Conservation (phyloP, 2,888 invertebrate species). For the Hedychridium roseum region DNA sequence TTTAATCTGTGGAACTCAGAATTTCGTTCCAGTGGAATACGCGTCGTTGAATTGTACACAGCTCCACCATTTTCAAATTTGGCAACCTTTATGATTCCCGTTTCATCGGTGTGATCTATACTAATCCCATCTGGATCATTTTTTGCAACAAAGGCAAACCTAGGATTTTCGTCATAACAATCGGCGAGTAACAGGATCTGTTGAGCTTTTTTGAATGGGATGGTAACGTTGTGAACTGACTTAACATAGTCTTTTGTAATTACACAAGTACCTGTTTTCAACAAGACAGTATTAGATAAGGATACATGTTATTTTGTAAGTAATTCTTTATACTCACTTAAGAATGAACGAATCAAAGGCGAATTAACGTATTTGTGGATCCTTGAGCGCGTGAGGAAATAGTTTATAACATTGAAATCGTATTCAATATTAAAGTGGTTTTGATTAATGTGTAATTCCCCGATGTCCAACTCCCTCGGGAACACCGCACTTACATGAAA, state of each 20-base stretch:
- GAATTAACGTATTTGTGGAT: conserved; percentile 54
- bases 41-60: conserved; percentile 50
- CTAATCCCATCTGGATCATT: conserved; percentile 37
- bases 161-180: conserved; percentile 54
- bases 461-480: conserved; percentile 45
- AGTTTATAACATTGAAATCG: conserved; percentile 46
- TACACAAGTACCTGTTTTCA: conserved; percentile 49
- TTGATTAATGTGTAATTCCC: conserved; percentile 45
- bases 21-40: conserved; percentile 43
- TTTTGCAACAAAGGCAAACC: conserved; percentile 48
- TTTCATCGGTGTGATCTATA: conserved; percentile 49
- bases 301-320: conserved; percentile 18
- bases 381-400: conserved; percentile 51
- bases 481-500: conserved; percentile 45
- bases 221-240: conserved; percentile 48
- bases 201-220: conserved; percentile 33
- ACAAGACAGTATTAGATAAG: conserved; percentile 14
- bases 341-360: conserved; percentile 44
- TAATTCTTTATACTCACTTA: conserved; percentile 45
- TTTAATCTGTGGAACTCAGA: conserved; percentile 48
- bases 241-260: conserved; percentile 43
- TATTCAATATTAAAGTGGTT: conserved; percentile 43
- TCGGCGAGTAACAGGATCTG: conserved; percentile 54
- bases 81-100: conserved; percentile 47
- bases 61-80: conserved; percentile 42